phyloP scores from a whole-genome alignment of 2,797 vertebrate species.

The Mus caroli region DNA sequence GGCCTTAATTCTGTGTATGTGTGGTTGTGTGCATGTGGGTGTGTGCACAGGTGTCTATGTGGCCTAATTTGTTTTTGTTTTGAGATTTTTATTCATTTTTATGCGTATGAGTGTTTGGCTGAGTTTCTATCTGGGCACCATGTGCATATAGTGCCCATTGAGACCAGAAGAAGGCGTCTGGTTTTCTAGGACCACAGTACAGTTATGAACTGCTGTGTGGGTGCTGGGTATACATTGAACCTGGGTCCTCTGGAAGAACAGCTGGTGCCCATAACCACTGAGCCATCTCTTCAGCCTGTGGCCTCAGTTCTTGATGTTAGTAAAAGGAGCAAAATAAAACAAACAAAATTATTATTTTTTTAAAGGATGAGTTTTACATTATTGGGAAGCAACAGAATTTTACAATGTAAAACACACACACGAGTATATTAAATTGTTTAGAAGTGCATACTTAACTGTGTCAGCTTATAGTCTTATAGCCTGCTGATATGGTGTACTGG shows the following conservation, averaged over 20 bases:
- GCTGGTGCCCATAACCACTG: not conserved
- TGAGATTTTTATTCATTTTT: not conserved
- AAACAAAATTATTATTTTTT: not conserved
- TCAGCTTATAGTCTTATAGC: conserved; percentile 48
- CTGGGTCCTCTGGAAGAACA: not conserved
- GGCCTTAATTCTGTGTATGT: not conserved
- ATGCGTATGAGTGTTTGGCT: not conserved
- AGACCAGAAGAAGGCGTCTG: not conserved
- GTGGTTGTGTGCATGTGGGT: not conserved
- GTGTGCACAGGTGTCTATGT: not conserved
- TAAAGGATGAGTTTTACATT: not conserved
- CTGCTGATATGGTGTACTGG: not conserved
- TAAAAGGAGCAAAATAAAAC: not conserved
- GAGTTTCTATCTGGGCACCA: not conserved
- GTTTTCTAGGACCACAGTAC: not conserved
- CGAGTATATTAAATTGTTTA: not conserved
- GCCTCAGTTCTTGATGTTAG: not conserved
- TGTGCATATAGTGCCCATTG: not conserved
- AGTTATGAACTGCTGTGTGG: not conserved
- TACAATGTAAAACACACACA: not conserved
- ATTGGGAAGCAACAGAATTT: conserved; percentile 20
- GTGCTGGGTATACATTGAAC: not conserved
- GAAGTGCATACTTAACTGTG: conserved; percentile 27
- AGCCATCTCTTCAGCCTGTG: not conserved
- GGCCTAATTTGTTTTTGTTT: not conserved